Evolutionary conservation across 2,113 vertebrate species (phyloP), one percentile per base, ranked within the genome.

Genomic region (Myiozetetes cayanensis): DNA sequence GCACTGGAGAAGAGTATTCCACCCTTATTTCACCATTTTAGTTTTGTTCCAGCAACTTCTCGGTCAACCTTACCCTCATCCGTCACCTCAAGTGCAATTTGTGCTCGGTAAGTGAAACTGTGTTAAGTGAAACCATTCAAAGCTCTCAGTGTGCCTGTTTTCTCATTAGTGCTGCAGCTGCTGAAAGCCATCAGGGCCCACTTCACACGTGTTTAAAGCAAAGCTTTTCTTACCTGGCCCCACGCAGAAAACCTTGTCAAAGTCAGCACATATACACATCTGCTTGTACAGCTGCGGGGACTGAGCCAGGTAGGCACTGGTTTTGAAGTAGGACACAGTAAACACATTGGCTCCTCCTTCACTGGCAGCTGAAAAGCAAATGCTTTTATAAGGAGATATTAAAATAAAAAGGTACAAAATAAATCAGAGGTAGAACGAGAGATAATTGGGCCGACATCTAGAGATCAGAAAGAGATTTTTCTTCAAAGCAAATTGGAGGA

Each of bases 261-360:
- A 99, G 96, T 99, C 99, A 93, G 99, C 99, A 97, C 99, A 99
- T 96, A 99, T 99, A 92, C 99, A 99, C 99, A 99, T 99, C 97
- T 99, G 99, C 98, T 99, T 99, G 98, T 99, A 99, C 41, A 99
- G 98, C 95, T 99, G 99, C 39, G 99, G 99, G 43, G 99, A 99
- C 97, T 99, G 99, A 96, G 99, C 99, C 96, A 99, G 98, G 95
- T 99, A 99, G 87, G 99, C 99, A 94, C 98, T 99, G 96, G 98
- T 99, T 97, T 99, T 99, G 94, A 99, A 99, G 98, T 99, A 99
- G 9, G 99, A 99, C 76, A 99, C 99, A 7, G 99, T 99, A 97
- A 99, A 99, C 80, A 99, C 99, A 88, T 99, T 99, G 90, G 99
- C 99, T 83, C 99, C 99, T 89, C 99, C 99, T 97, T 99, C 99